Evolutionary conservation across 2,797 vertebrate species (phyloP), one percentile per base, ranked within the genome.

Genomic region (Tadarida brasiliensis): DNA sequence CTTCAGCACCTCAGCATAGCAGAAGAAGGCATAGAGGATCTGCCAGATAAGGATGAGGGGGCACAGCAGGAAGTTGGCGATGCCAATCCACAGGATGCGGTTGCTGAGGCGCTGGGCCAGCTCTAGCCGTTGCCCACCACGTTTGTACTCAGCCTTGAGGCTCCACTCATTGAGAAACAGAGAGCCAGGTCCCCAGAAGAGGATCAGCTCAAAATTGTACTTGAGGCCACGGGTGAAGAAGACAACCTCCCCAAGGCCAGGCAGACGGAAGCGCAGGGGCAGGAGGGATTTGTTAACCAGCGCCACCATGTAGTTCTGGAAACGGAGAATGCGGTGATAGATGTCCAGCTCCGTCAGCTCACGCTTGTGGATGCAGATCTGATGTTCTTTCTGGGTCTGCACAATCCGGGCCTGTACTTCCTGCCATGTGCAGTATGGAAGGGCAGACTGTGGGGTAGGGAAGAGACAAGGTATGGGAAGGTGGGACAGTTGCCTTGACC

Each of bases 301-400:
- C 12, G 99, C 99, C 89, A 99, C 99, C 99, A 99, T 99, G 98
- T 99, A 99, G 98, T 99, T 99, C 97, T 99, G 99, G 98, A 99
- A 99, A 91, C 99, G 99, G 88, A 99, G 99, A 95, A 99, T 99
- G 95, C 99, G 99, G 97, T 99, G 99, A 97, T 99, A 99, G 97
- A 99, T 99, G 96, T 99, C 99, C 57, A 99, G 98, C 97, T 99
- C 99, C 0, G 99, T 99, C 93, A 99, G 98, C 94, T 99, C 99
- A 70, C 99, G 99, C 98, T 99, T 99, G 96, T 99, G 99, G 97
- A 99, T 99, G 97, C 99, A 99, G 98, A 99, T 99, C 98, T 99
- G 99, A 96, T 99, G 99, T 92, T 99, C 99, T 96, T 99, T 99
- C 98, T 99, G 99, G 81, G 99, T 99, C 98, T 99, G 99, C 94